A percentile compares a stretch with the other conserved stretches of the same genome.
Evolutionary conservation across 92 coral and sea anemone species (phyloP).

Genomic region (Phenganax stokvisi): DNA sequence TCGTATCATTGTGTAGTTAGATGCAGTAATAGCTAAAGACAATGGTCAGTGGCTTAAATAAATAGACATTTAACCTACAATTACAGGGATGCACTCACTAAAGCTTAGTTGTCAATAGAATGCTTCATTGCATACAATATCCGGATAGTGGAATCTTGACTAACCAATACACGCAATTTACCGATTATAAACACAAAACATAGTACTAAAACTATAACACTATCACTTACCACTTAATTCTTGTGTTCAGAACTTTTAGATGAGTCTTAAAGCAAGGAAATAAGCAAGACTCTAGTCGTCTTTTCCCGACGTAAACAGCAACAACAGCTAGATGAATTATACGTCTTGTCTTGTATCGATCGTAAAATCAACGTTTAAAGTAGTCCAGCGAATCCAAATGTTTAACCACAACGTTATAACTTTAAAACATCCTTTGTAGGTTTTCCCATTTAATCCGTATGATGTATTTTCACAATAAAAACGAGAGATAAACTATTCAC

Average conservation of each 20-base stretch:
- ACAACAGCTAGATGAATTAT: not conserved
- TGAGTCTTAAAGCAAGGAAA: not conserved
- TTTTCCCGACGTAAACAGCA: conserved; percentile 6
- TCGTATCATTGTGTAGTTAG: conserved; percentile 10
- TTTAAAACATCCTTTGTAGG: not conserved
- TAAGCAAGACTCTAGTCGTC: conserved; percentile 17
- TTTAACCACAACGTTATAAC: not conserved
- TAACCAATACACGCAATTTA: conserved; percentile 1
- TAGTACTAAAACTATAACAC: not conserved
- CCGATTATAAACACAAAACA: conserved; percentile 3
- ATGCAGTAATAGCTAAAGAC: conserved; percentile 7
- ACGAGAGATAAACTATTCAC: not conserved
- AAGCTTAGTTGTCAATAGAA: conserved; percentile 17
- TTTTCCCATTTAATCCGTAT: conserved; percentile 34
- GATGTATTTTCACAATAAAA: conserved; percentile 16
- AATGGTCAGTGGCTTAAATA: conserved; percentile 12
- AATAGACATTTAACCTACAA: conserved; percentile 22
- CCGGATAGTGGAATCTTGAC: conserved; percentile 18
- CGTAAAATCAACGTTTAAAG: not conserved
- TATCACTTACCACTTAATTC: conserved; percentile 19
- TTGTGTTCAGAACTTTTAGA: not conserved
- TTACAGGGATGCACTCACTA: conserved; percentile 7
- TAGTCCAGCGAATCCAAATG: not conserved
- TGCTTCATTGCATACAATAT: conserved; percentile 37
- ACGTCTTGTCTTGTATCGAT: conserved; percentile 4